These are phyloP conservation scores for Sphyrna mokarran DNA, from an alignment of 2,113 vertebrate species.

Conservation along the genomic window DNA sequence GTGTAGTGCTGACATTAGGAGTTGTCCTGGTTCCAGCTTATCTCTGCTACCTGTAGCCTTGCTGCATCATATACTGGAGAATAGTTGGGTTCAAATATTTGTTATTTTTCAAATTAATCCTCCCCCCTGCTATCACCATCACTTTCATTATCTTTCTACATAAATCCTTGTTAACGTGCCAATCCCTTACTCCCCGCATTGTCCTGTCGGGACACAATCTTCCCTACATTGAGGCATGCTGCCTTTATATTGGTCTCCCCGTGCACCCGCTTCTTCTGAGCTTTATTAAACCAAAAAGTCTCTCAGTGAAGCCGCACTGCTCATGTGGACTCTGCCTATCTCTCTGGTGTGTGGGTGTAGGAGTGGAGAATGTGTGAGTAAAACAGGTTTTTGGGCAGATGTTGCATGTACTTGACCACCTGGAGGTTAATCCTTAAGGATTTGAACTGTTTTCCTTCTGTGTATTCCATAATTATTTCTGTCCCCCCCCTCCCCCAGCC, in stretches of 20 bases:
- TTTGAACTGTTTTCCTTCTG: background rate
- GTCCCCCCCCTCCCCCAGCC: background rate
- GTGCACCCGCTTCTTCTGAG: background rate
- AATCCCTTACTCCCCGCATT: background rate
- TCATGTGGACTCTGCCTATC: background rate
- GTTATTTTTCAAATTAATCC: background rate
- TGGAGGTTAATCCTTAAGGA: background rate
- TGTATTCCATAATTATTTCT: background rate
- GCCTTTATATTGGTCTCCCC: background rate
- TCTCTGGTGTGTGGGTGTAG: background rate
- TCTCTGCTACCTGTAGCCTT: background rate
- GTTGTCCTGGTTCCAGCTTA: background rate
- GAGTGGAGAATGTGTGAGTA: background rate
- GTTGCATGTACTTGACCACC: background rate
- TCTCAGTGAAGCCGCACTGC: background rate
- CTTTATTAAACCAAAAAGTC: background rate
- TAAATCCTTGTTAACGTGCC: background rate
- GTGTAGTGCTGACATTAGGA: background rate
- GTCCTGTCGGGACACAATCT: background rate
- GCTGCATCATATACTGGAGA: background rate
- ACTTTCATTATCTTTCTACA: background rate
- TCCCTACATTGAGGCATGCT: background rate
- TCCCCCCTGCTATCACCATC: background rate
- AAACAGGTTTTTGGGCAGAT: background rate
- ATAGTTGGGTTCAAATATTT: background rate